Base-by-base conservation (phyloP, 2,888 invertebrate genomes). In the Aspidiotus destructor region DNA sequence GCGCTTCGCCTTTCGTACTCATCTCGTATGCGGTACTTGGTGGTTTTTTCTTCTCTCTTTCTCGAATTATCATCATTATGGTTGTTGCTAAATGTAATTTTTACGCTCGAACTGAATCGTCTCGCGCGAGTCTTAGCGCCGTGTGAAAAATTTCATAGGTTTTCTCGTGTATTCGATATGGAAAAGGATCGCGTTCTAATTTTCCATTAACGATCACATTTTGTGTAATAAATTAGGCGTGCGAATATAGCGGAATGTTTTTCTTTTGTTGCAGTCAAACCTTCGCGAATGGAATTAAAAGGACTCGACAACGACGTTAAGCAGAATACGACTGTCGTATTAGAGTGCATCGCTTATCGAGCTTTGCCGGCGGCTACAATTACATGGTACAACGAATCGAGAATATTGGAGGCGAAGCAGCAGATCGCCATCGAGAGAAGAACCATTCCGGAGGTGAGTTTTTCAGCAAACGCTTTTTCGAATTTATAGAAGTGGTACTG, bases 291-390 rank as follows among this genome's bases (percentile, higher is more conserved):
- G 76, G 82, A 84, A 73, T 82, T 93, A 74, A 81, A 83, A 41
- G 91, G 92, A 6, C 85, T 89, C 16, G 85, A 86, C 55, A 84
- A 86, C 73, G 88, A 91, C 77, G 88, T 88, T 41, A 86, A 87
- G 9, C 87, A 89, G 75, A 92, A 90, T 41, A 86, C 86, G 8
- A 83, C 86, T 74, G 87, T 93, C 67, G 83, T 86, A 67, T 82
- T 94, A 71, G 83, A 85, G 76, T 94, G 94, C 76, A 79, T 79
- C 72, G 89, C 90, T 6, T 83, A 83, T 52, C 92, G 90, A 0
- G 92, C 93, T 0, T 80, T 88, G 60, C 94, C 94, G 0, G 84
- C 89, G 0, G 92, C 92, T 10, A 85, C 84, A 73, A 83, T 94
- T 70, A 85, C 87, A 70, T 94, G 93, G 93, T 88, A 83, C 79